These are phyloP conservation scores for Orius laevigatus DNA, from an alignment of 1,140 invertebrate species.

Conservation along the genomic window DNA sequence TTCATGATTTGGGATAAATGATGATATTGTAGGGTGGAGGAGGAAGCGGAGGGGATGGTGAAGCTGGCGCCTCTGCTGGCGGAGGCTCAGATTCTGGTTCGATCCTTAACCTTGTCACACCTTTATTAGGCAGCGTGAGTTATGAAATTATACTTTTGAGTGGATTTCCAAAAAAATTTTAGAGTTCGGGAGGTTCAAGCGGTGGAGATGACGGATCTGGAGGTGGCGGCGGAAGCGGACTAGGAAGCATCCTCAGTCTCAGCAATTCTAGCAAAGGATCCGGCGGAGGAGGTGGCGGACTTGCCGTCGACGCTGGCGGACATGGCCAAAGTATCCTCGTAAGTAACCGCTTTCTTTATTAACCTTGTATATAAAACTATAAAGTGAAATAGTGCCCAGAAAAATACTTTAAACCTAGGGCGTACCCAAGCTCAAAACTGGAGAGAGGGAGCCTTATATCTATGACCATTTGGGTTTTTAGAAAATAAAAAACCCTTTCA, in stretches of 20 bases:
- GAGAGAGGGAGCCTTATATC: no score
- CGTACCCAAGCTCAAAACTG: no score
- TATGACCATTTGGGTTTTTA: no score
- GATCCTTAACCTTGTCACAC: slow-evolving; percentile 16
- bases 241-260: slow-evolving; percentile 11
- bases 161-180: neutral
- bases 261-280: slow-evolving; percentile 14
- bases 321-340: neutral
- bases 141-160: neutral
- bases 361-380: neutral
- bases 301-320: slow-evolving; percentile 3
- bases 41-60: slow-evolving; percentile 13
- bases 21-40: slow-evolving; percentile 3
- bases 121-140: slow-evolving; percentile 10
- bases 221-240: slow-evolving; percentile 15
- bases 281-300: slow-evolving; percentile 7
- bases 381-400: neutral
- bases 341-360: neutral
- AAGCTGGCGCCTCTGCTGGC: neutral
- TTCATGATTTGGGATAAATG: no score
- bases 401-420: neutral
- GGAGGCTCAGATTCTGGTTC: slow-evolving; percentile 19
- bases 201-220: slow-evolving; percentile 9
- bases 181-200: neutral
- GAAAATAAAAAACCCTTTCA: no score